Conservation (phyloP, 2,888 invertebrate species). For the Sympetrum striolatum region DNA sequence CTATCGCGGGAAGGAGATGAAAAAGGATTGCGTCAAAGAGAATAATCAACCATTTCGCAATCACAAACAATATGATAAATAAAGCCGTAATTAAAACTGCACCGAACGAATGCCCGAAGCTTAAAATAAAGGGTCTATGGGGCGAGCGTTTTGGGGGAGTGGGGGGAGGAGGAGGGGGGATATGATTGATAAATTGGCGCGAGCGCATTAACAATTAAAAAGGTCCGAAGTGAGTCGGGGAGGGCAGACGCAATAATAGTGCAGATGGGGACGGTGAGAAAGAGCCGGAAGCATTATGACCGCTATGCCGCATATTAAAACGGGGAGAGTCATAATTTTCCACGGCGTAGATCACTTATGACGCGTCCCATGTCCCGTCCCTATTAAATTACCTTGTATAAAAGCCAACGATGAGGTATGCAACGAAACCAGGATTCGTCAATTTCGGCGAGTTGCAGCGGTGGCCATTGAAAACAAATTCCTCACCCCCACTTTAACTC, state of each 20-base stretch:
- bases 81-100: constrained; percentile 39
- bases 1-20: neutral
- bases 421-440: constrained; percentile 39
- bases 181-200: constrained; percentile 38
- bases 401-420: constrained; percentile 44
- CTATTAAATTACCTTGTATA: constrained; percentile 43
- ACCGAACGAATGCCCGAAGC: constrained; percentile 18
- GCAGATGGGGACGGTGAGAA: neutral
- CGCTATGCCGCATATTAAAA: constrained; percentile 39
- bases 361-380: constrained; percentile 22
- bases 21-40: constrained; percentile 38
- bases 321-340: constrained; percentile 39
- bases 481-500: constrained; percentile 2
- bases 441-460: constrained; percentile 38
- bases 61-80: constrained; percentile 44
- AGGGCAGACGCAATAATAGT: neutral
- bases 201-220: constrained; percentile 32
- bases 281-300: constrained; percentile 34
- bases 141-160: neutral
- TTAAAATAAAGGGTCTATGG: constrained; percentile 13
- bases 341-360: constrained; percentile 43
- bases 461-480: constrained; percentile 44
- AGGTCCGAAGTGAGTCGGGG: neutral
- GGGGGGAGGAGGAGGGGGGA: neutral
- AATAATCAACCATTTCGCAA: constrained; percentile 37